Base-by-base conservation (phyloP, 2,113 vertebrate genomes). In the Bambusicola thoracicus region DNA sequence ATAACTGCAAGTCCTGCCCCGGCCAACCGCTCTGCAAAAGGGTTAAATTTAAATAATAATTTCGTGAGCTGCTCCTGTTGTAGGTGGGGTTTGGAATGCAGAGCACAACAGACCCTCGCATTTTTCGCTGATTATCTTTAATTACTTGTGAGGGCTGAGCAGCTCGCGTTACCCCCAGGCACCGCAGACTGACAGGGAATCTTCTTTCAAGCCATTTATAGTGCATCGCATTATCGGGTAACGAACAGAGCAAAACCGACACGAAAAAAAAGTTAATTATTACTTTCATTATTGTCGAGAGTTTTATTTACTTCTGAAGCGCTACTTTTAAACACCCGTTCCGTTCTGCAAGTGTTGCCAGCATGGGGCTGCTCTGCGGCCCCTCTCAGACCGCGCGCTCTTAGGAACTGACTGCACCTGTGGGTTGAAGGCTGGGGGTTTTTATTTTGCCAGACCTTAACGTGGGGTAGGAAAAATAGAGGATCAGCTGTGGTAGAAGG, bases 41-140 rank as follows among this genome's bases (percentile, higher is more conserved):
- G 51, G 95, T 97, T 97, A 95, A 93, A 95, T 96, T 96, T 92
- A 94, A 97, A 98, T 89, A 84, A 95, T 95, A 69, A 66, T 48
- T 91, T 84, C 17, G 83, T 88, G 34, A 8, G 36, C 89, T 68
- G 40, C 93, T 97, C 95, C 96, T 61, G 81, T 85, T 85, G 97
- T 96, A 95, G 97, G 98, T 97, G 97, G 98, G 92, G 98, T 97
- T 95, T 97, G 97, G 97, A 98, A 97, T 98, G 97, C 27, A 1
- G 94, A 94, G 93, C 70, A 94, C 94, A 96, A 68, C 84, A 92
- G 97, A 94, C 96, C 94, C 97, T 97, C 46, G 63, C 97, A 97
- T 98, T 98, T 98, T 98, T 97, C 95, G 74, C 95, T 98, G 97
- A 98, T 98, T 98, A 97, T 98, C 97, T 98, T 98, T 98, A 98